Percentiles rank a stretch among this genome's conserved stretches.
Conservation (phyloP, 37 sponge, comb jelly and placozoan genomes). For the Spongilla lacustris region DNA sequence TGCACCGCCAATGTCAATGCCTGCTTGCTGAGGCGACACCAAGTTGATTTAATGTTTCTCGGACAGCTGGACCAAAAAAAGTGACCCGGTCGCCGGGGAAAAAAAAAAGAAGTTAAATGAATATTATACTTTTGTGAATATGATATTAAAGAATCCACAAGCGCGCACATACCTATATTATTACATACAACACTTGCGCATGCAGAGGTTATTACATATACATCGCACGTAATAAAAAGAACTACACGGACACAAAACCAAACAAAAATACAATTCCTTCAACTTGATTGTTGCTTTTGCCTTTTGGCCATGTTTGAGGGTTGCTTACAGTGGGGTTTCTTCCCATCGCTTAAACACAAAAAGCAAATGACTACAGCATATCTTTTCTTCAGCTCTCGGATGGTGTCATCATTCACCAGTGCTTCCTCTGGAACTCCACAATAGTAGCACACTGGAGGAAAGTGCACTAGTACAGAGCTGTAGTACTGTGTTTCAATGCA, state of each 20-base stretch:
- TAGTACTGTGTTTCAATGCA: constrained; percentile 8
- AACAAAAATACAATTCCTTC: background rate
- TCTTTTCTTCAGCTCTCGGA: background rate
- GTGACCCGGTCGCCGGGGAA: too few relatives aligned
- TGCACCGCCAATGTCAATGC: too few relatives aligned
- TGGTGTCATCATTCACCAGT: constrained; percentile 11
- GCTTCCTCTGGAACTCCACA: constrained; percentile 25
- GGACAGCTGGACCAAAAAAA: too few relatives aligned
- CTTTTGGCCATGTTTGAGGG: background rate
- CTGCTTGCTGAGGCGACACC: too few relatives aligned
- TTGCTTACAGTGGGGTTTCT: background rate
- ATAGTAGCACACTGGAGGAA: constrained; percentile 31
- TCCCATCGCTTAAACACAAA: constrained; percentile 3
- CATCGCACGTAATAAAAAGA: background rate
- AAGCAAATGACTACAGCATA: constrained; percentile 12
- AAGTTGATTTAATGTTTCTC: too few relatives aligned
- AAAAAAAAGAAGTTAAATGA: too few relatives aligned
- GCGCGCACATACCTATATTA: background rate
- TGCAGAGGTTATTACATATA: background rate
- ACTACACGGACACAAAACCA: background rate
- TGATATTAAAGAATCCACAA: too few relatives aligned
- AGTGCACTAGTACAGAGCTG: constrained; percentile 6
- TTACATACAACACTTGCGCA: background rate
- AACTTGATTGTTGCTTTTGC: background rate
- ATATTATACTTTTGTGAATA: too few relatives aligned